A percentile compares a stretch with the other conserved stretches of the same genome.
Evolutionary conservation across 2,113 vertebrate species (phyloP).

Genomic region (Brachypteracias leptosomus): DNA sequence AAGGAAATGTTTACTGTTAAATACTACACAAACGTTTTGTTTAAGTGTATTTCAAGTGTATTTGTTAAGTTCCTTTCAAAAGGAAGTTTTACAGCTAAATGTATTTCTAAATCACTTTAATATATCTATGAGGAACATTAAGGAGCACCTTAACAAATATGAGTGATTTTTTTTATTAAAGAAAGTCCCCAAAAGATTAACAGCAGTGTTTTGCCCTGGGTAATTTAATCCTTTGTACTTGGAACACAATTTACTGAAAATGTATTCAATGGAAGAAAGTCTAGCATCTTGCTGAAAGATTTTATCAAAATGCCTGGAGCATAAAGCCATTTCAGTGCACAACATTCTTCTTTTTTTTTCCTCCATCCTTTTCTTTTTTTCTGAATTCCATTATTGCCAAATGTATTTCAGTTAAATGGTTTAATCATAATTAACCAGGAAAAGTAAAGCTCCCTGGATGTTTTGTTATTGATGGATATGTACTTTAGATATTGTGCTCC

Average conservation of each 20-base stretch:
- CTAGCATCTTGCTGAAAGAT: constrained; percentile 12
- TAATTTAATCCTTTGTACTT: constrained; percentile 7
- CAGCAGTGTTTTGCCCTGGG: not conserved
- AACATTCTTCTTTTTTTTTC: not conserved
- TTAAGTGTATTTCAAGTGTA: not conserved
- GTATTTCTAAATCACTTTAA: not conserved
- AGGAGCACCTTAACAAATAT: not conserved
- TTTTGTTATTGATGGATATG: constrained; percentile 42
- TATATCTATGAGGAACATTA: not conserved
- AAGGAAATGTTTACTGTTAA: not conserved
- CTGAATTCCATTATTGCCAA: constrained; percentile 20
- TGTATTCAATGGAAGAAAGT: not conserved
- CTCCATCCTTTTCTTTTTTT: not conserved
- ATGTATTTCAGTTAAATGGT: constrained; percentile 18
- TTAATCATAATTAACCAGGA: constrained; percentile 39
- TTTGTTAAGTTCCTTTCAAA: too few relatives aligned
- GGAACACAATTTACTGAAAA: constrained; percentile 37
- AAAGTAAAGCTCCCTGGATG: not conserved
- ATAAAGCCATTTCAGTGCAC: constrained; percentile 17
- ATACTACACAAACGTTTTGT: not conserved
- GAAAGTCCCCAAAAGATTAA: not conserved
- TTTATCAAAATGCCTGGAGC: constrained; percentile 30
- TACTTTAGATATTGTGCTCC: constrained; percentile 32
- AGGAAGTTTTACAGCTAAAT: not conserved
- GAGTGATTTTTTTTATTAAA: not conserved